Conservation (phyloP, 2,797 vertebrate species). For the Poecilia velifera region DNA sequence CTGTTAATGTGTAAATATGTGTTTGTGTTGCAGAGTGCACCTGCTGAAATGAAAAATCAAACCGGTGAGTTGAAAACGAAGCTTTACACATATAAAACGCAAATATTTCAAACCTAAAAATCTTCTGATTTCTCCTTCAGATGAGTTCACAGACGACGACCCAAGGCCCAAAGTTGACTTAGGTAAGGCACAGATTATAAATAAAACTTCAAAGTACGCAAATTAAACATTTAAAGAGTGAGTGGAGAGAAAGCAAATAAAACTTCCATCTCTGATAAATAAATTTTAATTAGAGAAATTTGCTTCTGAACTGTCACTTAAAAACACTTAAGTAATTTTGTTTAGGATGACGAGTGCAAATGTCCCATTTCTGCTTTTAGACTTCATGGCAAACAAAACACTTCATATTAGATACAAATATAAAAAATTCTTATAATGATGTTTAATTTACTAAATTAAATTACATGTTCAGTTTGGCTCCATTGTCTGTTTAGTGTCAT, state of each 20-base stretch:
- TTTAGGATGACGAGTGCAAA: neutral
- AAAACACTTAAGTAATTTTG: neutral
- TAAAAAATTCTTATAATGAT: neutral
- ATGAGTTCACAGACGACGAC: neutral
- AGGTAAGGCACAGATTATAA: slow-evolving; percentile 4
- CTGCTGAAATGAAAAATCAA: neutral
- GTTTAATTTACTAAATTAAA: neutral
- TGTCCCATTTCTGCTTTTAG: neutral
- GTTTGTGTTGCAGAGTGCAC: slow-evolving; percentile 8
- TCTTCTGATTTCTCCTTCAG: neutral
- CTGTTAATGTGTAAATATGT: neutral
- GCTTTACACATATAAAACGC: neutral
- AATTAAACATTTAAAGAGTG: neutral
- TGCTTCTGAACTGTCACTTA: neutral
- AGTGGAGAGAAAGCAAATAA: neutral
- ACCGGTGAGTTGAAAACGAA: slow-evolving; percentile 2
- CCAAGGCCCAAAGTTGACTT: neutral
- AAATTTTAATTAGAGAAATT: neutral
- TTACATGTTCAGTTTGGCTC: neutral
- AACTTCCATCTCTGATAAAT: neutral
- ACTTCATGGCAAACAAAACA: neutral
- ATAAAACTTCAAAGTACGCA: neutral
- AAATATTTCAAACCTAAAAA: neutral
- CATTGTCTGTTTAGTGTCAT: neutral
- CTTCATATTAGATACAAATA: neutral